Percentiles rank a stretch among this genome's conserved stretches.
Conservation (phyloP, 2,797 vertebrate species). For the Anableps anableps region DNA sequence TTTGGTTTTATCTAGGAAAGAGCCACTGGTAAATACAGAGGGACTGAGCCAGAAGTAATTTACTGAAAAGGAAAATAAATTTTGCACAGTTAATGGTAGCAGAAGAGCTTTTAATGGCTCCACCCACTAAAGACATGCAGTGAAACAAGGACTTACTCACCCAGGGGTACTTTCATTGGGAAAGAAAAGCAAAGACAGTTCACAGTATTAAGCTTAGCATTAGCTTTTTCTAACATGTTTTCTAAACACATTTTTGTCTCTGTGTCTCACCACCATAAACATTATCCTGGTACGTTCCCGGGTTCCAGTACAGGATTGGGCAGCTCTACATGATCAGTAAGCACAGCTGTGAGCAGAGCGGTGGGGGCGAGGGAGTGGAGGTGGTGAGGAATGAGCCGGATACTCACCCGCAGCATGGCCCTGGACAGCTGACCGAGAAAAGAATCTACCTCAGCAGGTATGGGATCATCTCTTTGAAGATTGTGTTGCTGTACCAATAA, state of each 20-base stretch:
- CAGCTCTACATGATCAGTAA: constrained; percentile 90
- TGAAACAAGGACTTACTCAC: not conserved
- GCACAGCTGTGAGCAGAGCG: constrained; percentile 86
- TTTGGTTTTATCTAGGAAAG: not conserved
- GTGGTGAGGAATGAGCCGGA: constrained; percentile 82
- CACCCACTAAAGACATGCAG: not conserved
- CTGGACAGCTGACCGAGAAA: constrained; percentile 84
- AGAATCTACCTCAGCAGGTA: constrained; percentile 86
- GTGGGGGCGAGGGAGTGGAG: constrained; percentile 84
- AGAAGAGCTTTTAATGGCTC: too few species aligned
- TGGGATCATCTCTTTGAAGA: constrained; percentile 7
- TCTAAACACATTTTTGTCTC: constrained; percentile 11
- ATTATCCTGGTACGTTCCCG: constrained; percentile 11
- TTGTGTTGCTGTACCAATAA: constrained; percentile 17
- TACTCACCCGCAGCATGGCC: constrained; percentile 77
- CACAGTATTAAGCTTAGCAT: not conserved
- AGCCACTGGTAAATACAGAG: not conserved
- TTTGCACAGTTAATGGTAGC: not conserved
- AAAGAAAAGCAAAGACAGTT: not conserved
- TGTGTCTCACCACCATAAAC: constrained; percentile 15
- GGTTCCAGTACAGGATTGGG: constrained; percentile 82
- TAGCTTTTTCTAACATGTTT: constrained; percentile 18
- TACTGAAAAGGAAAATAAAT: not conserved
- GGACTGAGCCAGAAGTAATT: not conserved
- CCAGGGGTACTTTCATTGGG: not conserved